Base-by-base conservation (phyloP, 2,113 vertebrate genomes). In the Eonycteris spelaea region DNA sequence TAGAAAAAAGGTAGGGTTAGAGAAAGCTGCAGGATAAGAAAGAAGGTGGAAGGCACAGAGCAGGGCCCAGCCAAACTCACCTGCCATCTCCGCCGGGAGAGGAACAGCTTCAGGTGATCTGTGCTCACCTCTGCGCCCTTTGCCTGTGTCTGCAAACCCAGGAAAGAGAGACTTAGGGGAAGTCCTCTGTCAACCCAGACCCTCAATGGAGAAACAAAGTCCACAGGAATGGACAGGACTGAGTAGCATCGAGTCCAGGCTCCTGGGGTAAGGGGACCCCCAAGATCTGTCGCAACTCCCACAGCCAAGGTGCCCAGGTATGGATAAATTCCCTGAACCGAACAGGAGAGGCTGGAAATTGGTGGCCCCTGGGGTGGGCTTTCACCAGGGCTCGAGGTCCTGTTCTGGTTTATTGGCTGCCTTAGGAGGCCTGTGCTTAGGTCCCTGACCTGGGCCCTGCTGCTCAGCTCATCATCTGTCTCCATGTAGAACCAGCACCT, bases 31-130 rank as follows among this genome's bases (percentile, higher is more conserved):
- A 98, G 93, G 99, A 43, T 45, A 45, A 45, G 45, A 0, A 98
- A 99, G 88, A 99, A 99, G 97, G 99, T 99, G 71, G 99, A 90
- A 7, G 99, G 99, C 0, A 98, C 24, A 11, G 90, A 43, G 35
- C 40, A 26, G 75, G 53, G 30, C 53, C 40, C 15, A 13, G 65
- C 24, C 48, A 85, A 33, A 35, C 98, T 98, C 94, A 99, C 99
- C 99, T 99, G 99, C 99, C 99, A 99, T 98, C 99, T 99, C 98
- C 99, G 98, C 65, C 99, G 98, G 88, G 99, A 99, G 74, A 99
- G 98, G 98, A 99, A 99, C 43, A 99, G 99, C 98, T 99, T 99
- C n/a, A 99, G 98, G 91, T 99, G 99, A 38, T 99, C 99, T 0
- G 99, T 99, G 97, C 98, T 99, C 97, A 99, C 99, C 73, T 98